A percentile compares a stretch with the other conserved stretches of the same genome.
These are phyloP conservation scores for Sycophaga agraensis DNA, from an alignment of 1,140 invertebrate genomes.

Conservation along the genomic window DNA sequence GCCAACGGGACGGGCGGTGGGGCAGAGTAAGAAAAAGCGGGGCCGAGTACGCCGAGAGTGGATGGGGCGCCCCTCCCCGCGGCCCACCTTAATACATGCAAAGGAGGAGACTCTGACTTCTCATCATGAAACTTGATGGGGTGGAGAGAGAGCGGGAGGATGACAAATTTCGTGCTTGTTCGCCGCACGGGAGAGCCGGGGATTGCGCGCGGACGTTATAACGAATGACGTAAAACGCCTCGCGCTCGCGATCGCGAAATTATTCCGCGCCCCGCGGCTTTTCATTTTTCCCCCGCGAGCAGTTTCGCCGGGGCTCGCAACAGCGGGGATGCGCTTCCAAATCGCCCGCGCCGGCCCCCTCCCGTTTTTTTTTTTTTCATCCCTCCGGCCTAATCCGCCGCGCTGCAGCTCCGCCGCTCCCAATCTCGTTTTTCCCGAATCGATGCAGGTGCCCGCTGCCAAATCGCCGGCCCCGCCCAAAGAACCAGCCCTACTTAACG, in stretches of 20 bases:
- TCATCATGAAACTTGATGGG: conserved; percentile 12
- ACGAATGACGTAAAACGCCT: conserved; percentile 7
- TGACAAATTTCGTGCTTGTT: conserved; percentile 19
- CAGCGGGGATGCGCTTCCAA: no score
- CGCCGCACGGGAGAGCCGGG: neutral
- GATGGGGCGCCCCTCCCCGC: no score
- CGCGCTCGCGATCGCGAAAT: neutral
- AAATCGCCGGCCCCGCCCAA: no score
- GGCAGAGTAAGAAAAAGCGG: neutral
- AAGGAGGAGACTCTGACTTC: conserved; percentile 11
- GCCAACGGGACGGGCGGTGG: no score
- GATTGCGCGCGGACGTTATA: neutral
- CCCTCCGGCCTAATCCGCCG: no score
- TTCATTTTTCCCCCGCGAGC: conserved; percentile 51
- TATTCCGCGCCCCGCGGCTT: conserved; percentile 36
- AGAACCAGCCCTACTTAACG: no score
- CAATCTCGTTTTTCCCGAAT: no score
- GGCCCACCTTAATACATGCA: conserved; percentile 26
- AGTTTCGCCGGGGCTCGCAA: no score
- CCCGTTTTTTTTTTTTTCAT: no score
- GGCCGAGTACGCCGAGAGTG: neutral
- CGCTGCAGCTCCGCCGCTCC: no score
- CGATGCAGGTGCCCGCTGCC: no score
- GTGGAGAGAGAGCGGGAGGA: neutral
- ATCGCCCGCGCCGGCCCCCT: no score